Base-by-base conservation (phyloP, 2,888 invertebrate species). In the Sympetrum striolatum region DNA sequence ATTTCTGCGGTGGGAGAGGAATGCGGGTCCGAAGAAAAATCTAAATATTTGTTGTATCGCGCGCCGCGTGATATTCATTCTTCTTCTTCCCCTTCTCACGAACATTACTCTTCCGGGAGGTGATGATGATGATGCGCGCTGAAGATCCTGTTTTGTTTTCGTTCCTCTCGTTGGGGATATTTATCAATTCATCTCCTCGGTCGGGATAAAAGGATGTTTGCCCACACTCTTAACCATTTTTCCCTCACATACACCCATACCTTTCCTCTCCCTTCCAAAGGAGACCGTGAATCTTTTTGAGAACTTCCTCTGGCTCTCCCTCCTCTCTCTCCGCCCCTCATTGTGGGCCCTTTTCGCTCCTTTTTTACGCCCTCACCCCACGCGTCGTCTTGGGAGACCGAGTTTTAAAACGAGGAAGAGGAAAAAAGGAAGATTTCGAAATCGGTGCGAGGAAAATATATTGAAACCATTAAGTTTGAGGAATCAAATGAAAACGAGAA, bases 401-500 rank as follows among this genome's bases (percentile, higher is more conserved):
- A 31, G 37, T 86, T 86, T 39, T 73, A 73, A 73, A 86, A 86
- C 86, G 37, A 64, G 60, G 58, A 60, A 60, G 37, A 18, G 53
- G 53, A 53, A 53, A 53, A 53, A 53, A 53, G 53, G 53, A 86
- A 58, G 60, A 58, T 39, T 86, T 86, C 35, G 86, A 86, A 22
- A 58, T 18, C 60, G 86, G 60, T 60, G 86, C 37, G 86, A 86
- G 86, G 86, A 86, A 86, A 86, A 86, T 86, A 86, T 86, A 86
- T 86, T 86, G 86, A 64, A 60, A 86, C 86, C 86, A 86, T 86
- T 86, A 86, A 86, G 37, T 60, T 86, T 86, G 37, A 60, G 37
- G 64, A 82, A 60, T 35, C 58, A 86, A 60, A 86, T 86, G 86
- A 86, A 86, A 86, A 86, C 37, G 60, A 58, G 86, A 5, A 37